Evolutionary conservation across 2,797 vertebrate genomes (phyloP), one percentile per base, ranked within the genome.

Genomic region (Cygnus olor): DNA sequence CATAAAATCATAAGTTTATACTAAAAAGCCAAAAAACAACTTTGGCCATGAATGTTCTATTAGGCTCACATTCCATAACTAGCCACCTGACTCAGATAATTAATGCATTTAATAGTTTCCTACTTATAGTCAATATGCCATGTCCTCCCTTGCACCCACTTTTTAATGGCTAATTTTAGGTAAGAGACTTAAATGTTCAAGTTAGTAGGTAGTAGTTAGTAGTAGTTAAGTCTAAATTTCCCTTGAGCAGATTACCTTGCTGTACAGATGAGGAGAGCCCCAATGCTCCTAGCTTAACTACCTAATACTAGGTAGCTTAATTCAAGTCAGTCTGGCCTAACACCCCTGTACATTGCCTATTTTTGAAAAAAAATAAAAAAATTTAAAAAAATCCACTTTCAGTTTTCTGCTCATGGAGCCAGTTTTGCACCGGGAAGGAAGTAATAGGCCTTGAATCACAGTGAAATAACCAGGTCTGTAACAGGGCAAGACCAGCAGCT

Each of bases 391-490:
- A 74, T 92, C 84, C 7, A 21, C 47, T 96, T 94, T 80, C 38
- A 69, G 13, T 58, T 44, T 32, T 81, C 86, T 84, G 28, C 61
- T 95, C 45, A 76, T 60, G 89, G 51, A 94, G 21, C 58, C 1
- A 65, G 24, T 38, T 85, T 93, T 54, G 51, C 24, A 61, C 32
- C 44, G 36, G 63, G 64, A 95, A 97, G 61, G 74, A 94, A 84
- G 68, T 63, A 90, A 89, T 32, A 93, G 34, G 79, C 63, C 93
- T 90, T 56, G 42, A 84, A 72, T 93, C 89, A 60, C 14, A 91
- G 30, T 7, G 42, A 95, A 95, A 95, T 88, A 95, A 85, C 61
- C 60, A 80, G 69, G 57, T 80, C 40, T 57, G 36, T 61, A 80
- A 45, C 14, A 60, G 30, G 64, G 14, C 30, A 85, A 40, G 56